Percentiles rank a stretch among this genome's conserved stretches.
Conservation (phyloP, 2,888 invertebrate genomes). For the Escarpia spicata region DNA sequence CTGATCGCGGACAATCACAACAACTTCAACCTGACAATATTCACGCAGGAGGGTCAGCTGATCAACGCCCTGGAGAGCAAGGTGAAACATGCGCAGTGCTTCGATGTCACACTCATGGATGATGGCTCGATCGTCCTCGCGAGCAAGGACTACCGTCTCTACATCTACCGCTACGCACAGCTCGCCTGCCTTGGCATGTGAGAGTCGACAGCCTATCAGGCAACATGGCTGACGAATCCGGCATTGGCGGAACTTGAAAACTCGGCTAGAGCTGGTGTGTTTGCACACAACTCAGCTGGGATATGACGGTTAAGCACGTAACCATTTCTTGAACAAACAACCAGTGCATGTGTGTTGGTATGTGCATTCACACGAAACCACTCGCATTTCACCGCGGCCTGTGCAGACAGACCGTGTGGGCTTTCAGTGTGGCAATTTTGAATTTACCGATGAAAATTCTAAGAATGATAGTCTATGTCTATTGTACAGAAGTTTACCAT, state of each 20-base stretch:
- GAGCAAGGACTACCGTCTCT: constrained; percentile 41
- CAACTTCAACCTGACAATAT: constrained; percentile 44
- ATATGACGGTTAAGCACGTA: neutral
- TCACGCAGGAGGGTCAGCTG: constrained; percentile 39
- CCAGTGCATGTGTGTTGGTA: neutral
- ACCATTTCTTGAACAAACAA: neutral
- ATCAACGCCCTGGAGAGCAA: constrained; percentile 40
- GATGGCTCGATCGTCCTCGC: constrained; percentile 40
- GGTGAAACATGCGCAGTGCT: constrained; percentile 44
- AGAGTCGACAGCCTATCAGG: neutral
- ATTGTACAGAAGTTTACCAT: constrained; percentile 10
- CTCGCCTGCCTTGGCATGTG: constrained; percentile 1
- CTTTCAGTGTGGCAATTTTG: neutral
- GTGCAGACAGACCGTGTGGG: neutral
- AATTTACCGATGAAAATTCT: constrained; percentile 7
- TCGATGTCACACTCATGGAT: constrained; percentile 41
- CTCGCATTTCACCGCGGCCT: neutral
- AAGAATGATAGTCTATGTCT: constrained; percentile 13
- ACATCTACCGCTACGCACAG: constrained; percentile 40
- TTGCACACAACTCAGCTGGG: neutral
- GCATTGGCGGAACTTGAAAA: neutral
- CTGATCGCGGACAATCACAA: constrained; percentile 43
- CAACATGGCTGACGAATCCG: neutral
- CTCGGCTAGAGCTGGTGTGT: neutral
- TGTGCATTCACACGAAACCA: neutral